These are phyloP conservation scores for Megaptera novaeangliae DNA, from an alignment of 2,113 vertebrate species.

Conservation along the genomic window DNA sequence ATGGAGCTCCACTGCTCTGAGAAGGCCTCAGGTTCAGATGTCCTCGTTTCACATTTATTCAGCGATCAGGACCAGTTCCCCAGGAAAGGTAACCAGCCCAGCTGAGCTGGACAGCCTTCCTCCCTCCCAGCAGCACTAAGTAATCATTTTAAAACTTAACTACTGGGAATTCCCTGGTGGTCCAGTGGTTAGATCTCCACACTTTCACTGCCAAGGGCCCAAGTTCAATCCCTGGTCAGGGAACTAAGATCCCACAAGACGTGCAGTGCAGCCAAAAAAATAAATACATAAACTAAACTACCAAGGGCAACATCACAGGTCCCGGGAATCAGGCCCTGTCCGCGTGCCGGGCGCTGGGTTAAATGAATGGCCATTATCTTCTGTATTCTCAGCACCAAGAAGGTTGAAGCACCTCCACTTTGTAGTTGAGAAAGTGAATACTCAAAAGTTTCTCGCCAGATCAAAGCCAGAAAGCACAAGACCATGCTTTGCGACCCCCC, in stretches of 20 bases:
- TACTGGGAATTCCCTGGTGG: background rate
- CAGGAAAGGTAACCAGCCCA: background rate
- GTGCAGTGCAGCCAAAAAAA: background rate
- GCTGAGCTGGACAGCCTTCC: fast-evolving
- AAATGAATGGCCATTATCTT: background rate
- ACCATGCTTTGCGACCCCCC: fast-evolving
- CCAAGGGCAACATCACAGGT: fast-evolving
- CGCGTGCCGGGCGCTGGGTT: fast-evolving
- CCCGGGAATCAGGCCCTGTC: background rate
- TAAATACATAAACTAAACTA: background rate
- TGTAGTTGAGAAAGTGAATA: background rate
- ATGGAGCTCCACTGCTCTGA: fast-evolving
- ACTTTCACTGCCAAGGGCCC: background rate
- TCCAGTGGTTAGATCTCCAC: background rate
- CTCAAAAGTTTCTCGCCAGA: fast-evolving
- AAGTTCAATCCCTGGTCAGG: background rate
- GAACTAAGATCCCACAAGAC: background rate
- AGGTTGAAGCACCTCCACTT: fast-evolving
- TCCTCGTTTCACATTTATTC: fast-evolving
- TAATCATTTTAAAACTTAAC: background rate
- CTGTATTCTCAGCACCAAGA: fast-evolving
- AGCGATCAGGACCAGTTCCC: fast-evolving
- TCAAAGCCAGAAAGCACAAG: background rate
- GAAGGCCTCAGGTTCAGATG: fast-evolving
- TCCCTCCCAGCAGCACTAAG: background rate